Base-by-base conservation (phyloP, 2,797 vertebrate genomes). In the Chanos chanos region DNA sequence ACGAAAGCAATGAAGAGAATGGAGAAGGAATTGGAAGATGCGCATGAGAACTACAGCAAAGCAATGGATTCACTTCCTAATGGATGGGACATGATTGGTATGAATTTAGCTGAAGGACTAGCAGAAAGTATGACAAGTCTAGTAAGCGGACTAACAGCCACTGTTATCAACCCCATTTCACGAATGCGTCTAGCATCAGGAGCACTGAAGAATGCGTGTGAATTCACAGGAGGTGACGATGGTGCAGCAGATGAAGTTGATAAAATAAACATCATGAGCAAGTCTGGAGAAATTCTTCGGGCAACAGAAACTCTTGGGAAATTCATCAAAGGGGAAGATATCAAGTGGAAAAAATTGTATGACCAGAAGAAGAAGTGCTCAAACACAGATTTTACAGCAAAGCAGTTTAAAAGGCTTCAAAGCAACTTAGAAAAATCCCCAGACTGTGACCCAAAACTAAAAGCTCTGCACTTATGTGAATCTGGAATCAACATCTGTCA, bases 31-130 rank as follows among this genome's bases (percentile, higher is more conserved):
- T 7, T 49, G 1, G 25, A 60, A 5, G 16, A 49, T 4, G 16
- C 50, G 6, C 28, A 63, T 4, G 13, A 36, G 9, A 18, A 21
- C 2, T 69, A 58, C 16, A 28, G 12, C 0, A 15, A 54, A 8
- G 6, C 57, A 34, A 61, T 61, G 57, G 7, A 37, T 12, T 54
- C 48, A 3, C 4, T 68, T 7, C 57, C 65, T 4, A 27, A 3
- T 55, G 66, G 60, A 21, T 69, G 66, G 60, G 27, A 64, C 4
- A 44, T 59, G 22, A 45, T 69, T 13, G 54, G 34, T 12, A 59
- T 70, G 54, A 57, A 70, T 31, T 16, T 70, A 21, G 61, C 58
- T 22, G 53, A 44, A 25, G 24, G 45, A 1, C 2, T 64, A 1
- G n/a, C 37, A 22, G 49, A 64, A 8, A 8, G 21, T 8, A 3